Evolutionary conservation across 2,797 vertebrate genomes (phyloP).

Genomic region (Xenopus petersii): DNA sequence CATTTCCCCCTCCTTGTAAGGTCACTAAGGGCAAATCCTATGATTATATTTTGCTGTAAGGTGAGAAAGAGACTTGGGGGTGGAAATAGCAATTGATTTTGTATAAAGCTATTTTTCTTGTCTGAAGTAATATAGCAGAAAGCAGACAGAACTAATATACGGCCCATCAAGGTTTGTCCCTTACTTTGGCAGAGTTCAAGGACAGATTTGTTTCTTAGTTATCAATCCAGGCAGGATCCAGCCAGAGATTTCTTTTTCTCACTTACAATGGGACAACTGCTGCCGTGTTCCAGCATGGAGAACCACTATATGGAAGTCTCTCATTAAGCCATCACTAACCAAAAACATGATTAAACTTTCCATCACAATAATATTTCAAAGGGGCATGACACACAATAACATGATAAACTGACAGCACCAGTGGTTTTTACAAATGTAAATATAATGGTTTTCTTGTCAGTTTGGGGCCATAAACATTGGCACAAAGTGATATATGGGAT

Average conservation of each 20-base stretch:
- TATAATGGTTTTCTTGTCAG: too few species aligned
- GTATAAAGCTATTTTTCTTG: slow-evolving; percentile 46
- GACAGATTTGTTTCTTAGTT: slow-evolving; percentile 12
- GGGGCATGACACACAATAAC: too few species aligned
- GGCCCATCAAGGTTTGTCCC: slow-evolving; percentile 11
- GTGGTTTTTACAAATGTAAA: too few species aligned
- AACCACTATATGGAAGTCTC: too few species aligned
- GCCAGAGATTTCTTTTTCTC: not conserved
- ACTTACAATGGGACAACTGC: too few species aligned
- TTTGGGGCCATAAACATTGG: too few species aligned
- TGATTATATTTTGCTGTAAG: slow-evolving; percentile 44
- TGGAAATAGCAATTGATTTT: slow-evolving; percentile 48
- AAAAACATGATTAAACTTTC: too few species aligned
- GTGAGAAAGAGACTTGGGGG: slow-evolving; percentile 27
- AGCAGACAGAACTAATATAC: slow-evolving; percentile 27
- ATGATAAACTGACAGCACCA: too few species aligned
- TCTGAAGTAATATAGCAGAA: slow-evolving; percentile 34
- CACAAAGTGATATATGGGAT: too few species aligned
- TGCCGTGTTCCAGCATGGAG: too few species aligned
- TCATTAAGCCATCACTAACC: too few species aligned
- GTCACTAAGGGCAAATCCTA: slow-evolving; percentile 33
- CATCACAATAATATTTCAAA: too few species aligned
- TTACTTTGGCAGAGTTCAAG: slow-evolving; percentile 27
- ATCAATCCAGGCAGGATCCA: slow-evolving; percentile 3
- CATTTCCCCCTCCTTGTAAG: slow-evolving; percentile 8